Evolutionary conservation across 2,113 vertebrate species (phyloP), one percentile per base, ranked within the genome.

Genomic region (Cyanoramphus novaezelandiae): DNA sequence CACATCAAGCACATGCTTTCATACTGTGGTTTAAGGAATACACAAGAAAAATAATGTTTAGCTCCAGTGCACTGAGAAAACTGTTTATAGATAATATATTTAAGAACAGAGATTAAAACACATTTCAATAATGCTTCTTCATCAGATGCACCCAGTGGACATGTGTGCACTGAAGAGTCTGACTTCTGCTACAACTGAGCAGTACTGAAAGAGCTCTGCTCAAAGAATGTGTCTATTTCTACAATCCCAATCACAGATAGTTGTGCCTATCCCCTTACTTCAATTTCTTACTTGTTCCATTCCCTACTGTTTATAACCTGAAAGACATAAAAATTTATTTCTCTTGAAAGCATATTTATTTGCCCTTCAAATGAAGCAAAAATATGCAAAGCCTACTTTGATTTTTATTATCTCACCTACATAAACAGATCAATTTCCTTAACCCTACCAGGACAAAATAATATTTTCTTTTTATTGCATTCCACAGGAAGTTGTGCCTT

Each of bases 321-420:
- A 81, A 86, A 90, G 11, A 82, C 17, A 68, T 37, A 64, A 7
- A 33, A 3, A 65, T 13, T 52, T 68, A 68, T 86, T 68, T 90
- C 43, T 71, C n/a, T 65, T 83, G 77, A 57, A 49, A 93, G 57
- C 2, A 11, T 17, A 75, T 86, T 75, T 90, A 59, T 70, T 81
- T 90, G 55, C 31, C 64, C 55, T 86, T 77, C 49, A 74, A 88
- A 92, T 68, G 25, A 68, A 94, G 43, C 52, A 89, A 94, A 93
- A 94, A 46, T 75, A 94, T 19, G 72, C 47, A 47, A 92, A 88
- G 39, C 60, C 17, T 62, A 93, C 91, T 91, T 79, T 77, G 60
- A 93, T 90, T 96, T 94, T 93, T 92, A 92, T 83, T 88, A 68
- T 82, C 57, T 95, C 80, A 93, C 72, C 69, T 91, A 92, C 44